Conservation (phyloP, 2,888 invertebrate genomes). For the Philereme transversata region DNA sequence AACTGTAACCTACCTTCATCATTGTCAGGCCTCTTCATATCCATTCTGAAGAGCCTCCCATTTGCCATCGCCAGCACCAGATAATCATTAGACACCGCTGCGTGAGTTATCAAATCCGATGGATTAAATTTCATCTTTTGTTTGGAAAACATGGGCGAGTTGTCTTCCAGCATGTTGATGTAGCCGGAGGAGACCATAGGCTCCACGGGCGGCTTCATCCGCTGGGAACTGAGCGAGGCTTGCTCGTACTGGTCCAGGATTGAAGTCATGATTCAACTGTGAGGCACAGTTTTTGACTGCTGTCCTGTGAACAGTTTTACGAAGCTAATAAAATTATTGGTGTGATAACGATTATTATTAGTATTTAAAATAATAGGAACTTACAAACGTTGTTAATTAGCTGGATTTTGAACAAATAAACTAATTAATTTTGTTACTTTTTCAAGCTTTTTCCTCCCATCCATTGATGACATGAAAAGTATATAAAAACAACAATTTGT, state of each 20-base stretch:
- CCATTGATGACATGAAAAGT: too few species aligned
- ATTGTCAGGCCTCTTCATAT: constrained; percentile 90
- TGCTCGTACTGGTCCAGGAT: constrained; percentile 94
- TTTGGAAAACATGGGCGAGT: constrained; percentile 93
- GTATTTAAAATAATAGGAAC: too few species aligned
- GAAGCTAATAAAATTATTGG: background rate
- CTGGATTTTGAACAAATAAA: too few species aligned
- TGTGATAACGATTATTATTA: too few species aligned
- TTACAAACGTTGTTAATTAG: too few species aligned
- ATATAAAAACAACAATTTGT: too few species aligned
- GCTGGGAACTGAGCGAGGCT: constrained; percentile 85
- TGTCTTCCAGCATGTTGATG: constrained; percentile 86
- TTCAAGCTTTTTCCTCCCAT: too few species aligned
- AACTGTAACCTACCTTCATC: constrained; percentile 86
- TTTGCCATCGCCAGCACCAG: constrained; percentile 93
- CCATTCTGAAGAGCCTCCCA: constrained; percentile 90
- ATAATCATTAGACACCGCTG: constrained; percentile 92
- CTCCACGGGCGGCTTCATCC: constrained; percentile 63
- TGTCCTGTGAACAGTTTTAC: background rate
- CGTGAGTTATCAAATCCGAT: constrained; percentile 90
- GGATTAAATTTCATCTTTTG: constrained; percentile 92
- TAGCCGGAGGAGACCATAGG: constrained; percentile 81
- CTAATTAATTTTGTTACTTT: too few species aligned
- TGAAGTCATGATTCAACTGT: constrained; percentile 86
- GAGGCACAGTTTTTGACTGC: background rate